A percentile compares a stretch with the other conserved stretches of the same genome.
Conservation (phyloP, 2,797 vertebrate genomes). For the Scolopax rusticola region DNA sequence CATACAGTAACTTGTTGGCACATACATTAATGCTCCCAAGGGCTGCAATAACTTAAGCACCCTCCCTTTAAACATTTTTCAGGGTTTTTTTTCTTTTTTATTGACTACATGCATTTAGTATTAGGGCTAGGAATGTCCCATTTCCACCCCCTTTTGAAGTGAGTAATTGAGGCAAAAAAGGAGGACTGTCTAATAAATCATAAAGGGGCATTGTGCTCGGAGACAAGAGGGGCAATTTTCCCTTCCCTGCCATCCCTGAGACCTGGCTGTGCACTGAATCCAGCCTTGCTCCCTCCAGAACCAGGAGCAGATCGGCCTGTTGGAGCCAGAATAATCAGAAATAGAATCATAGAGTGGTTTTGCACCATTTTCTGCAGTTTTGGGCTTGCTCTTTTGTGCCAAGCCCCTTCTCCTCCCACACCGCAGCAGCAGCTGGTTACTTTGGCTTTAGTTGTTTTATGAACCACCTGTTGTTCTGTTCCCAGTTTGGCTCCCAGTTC, state of each 20-base stretch:
- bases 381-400: not conserved
- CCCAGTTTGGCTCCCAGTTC: slow-evolving; percentile 32
- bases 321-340: not conserved
- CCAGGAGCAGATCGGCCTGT: rapidly evolving
- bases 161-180: slow-evolving; percentile 51
- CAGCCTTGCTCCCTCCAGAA: not conserved
- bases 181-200: slow-evolving; percentile 60
- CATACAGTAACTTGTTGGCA: slow-evolving; percentile 75
- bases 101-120: slow-evolving; percentile 74
- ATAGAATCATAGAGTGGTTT: not conserved
- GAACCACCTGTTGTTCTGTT: slow-evolving; percentile 15
- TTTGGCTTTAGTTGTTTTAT: not conserved
- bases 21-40: slow-evolving; percentile 72
- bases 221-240: slow-evolving; percentile 26
- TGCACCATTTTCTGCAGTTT: not conserved
- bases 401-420: not conserved
- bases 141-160: slow-evolving; percentile 67
- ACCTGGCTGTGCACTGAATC: not conserved
- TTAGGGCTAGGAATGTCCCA: slow-evolving; percentile 65
- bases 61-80: slow-evolving; percentile 69
- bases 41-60: slow-evolving; percentile 73
- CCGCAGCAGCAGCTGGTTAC: not conserved
- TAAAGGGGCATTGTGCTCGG: slow-evolving; percentile 42
- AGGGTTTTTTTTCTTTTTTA: slow-evolving; percentile 65
- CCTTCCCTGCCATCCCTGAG: not conserved